phyloP scores from a whole-genome alignment of 1,140 invertebrate genomes.

The Paraescarpia echinospica region DNA sequence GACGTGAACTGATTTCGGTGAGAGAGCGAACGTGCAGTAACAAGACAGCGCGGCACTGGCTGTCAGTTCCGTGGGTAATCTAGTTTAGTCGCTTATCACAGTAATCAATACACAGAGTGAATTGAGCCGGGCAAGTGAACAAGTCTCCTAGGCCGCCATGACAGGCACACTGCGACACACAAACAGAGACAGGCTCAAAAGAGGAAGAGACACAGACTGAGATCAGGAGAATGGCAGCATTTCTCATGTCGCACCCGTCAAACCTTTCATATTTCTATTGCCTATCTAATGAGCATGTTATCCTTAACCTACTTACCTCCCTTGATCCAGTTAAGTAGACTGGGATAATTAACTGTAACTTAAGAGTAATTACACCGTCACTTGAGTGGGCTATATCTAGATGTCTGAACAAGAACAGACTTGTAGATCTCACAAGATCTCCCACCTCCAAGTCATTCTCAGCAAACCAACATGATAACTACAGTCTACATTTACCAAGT shows the following conservation, averaged over 20 bases:
- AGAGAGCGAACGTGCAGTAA: background rate
- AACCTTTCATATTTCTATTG: background rate
- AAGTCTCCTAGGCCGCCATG: background rate
- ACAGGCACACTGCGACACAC: background rate
- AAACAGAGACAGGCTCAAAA: background rate
- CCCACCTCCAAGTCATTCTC: too few species aligned
- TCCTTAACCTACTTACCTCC: background rate
- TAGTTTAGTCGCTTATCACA: conserved; percentile 5
- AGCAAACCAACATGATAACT: too few species aligned
- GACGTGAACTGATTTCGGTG: background rate
- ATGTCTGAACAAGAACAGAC: too few species aligned
- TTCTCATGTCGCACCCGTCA: background rate
- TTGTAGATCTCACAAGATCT: too few species aligned
- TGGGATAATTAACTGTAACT: background rate
- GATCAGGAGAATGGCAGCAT: background rate
- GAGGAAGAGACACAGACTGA: too few species aligned
- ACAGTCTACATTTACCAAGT: too few species aligned
- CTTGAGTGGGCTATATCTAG: too few species aligned
- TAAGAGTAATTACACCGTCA: background rate
- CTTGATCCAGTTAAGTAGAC: background rate
- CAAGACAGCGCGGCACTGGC: background rate
- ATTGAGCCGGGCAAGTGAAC: background rate
- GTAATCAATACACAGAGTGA: background rate
- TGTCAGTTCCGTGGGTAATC: background rate
- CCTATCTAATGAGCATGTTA: background rate